Conservation (phyloP, 2,888 invertebrate genomes). For the Tipula confusa region DNA sequence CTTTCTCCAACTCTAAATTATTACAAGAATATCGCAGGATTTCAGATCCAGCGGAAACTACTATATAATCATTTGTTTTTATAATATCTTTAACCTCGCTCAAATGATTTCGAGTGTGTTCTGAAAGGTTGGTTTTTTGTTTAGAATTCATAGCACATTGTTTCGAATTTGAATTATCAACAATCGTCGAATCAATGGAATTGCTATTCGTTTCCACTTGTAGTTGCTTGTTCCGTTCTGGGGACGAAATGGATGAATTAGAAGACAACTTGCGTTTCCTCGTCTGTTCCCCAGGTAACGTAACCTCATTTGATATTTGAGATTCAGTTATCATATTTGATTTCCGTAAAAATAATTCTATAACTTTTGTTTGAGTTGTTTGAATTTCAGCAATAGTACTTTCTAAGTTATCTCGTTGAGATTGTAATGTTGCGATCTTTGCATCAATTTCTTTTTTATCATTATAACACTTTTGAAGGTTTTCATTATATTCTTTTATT, state of each 20-base stretch:
- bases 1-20: neutral
- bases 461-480: neutral
- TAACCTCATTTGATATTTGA: neutral
- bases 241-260: neutral
- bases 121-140: neutral
- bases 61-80: neutral
- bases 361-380: neutral
- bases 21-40: neutral
- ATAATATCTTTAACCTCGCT: neutral
- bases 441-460: neutral
- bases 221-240: neutral
- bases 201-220: neutral
- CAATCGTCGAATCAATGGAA: neutral
- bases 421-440: neutral
- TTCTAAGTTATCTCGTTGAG: neutral
- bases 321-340: neutral
- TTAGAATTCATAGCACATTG: neutral
- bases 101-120: neutral
- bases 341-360: neutral
- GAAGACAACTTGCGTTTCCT: neutral
- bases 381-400: neutral
- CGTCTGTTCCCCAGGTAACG: neutral
- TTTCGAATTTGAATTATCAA: neutral
- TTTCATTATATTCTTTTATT: neutral
- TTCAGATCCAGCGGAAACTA: neutral